Evolutionary conservation across 2,113 vertebrate genomes (phyloP).

Genomic region (Protomyctophum bolini): DNA sequence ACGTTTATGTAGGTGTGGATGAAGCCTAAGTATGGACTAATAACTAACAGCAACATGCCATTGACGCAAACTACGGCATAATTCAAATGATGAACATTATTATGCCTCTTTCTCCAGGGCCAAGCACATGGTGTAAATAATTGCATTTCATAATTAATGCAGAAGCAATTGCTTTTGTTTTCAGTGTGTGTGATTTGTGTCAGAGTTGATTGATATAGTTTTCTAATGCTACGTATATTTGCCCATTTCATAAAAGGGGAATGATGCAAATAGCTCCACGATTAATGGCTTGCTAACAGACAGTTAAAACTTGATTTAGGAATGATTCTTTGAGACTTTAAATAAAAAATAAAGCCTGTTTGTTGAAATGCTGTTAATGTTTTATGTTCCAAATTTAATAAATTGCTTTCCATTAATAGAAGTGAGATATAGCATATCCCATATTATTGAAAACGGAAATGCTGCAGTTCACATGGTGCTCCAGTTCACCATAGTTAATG

Average conservation of each 20-base stretch:
- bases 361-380: too few species aligned
- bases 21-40: too few species aligned
- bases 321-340: too few species aligned
- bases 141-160: slow-evolving; percentile 19
- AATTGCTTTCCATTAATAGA: too few species aligned
- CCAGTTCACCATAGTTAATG: too few species aligned
- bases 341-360: too few species aligned
- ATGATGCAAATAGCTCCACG: slow-evolving; percentile 21
- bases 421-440: too few species aligned
- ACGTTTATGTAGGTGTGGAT: too few species aligned
- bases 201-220: slow-evolving; percentile 9
- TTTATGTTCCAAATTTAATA: too few species aligned
- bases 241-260: not conserved
- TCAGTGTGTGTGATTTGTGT: not conserved
- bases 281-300: slow-evolving; percentile 4
- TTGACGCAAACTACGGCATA: slow-evolving; percentile 14
- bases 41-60: not conserved
- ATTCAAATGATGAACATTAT: slow-evolving; percentile 35
- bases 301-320: slow-evolving; percentile 10
- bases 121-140: not conserved
- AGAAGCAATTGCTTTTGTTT: slow-evolving; percentile 26
- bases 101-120: slow-evolving; percentile 20
- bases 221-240: not conserved
- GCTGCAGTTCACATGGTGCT: too few species aligned
- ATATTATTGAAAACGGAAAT: too few species aligned